Percentiles rank a stretch among this genome's conserved stretches.
Evolutionary conservation across 1,140 invertebrate species (phyloP).

Genomic region (Neotoxoptera formosana): DNA sequence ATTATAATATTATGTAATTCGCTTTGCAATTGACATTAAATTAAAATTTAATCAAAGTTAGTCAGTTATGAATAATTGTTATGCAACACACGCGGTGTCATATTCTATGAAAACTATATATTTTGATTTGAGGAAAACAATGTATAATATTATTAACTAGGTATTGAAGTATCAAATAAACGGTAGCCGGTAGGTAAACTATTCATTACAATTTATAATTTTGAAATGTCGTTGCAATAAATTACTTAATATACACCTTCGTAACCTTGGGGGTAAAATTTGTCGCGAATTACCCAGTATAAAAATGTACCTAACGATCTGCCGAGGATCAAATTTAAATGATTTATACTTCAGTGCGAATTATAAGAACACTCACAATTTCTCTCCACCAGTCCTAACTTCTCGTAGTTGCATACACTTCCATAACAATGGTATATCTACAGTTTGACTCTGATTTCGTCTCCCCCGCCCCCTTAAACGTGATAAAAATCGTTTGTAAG

Average conservation of each 20-base stretch:
- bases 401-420: neutral
- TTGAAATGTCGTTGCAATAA: neutral
- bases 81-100: neutral
- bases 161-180: neutral
- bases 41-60: neutral
- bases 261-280: neutral
- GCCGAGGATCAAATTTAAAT: neutral
- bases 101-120: neutral
- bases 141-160: neutral
- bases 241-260: conserved; percentile 1
- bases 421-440: neutral
- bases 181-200: neutral
- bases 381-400: neutral
- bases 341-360: neutral
- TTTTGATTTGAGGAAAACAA: neutral
- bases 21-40: neutral
- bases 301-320: neutral
- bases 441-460: neutral
- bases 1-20: neutral
- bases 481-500: neutral
- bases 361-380: neutral
- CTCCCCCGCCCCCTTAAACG: neutral
- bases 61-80: neutral
- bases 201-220: neutral
- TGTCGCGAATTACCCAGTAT: neutral